Evolutionary conservation across 2,113 vertebrate species (phyloP).

Genomic region (Ovibos moschatus): DNA sequence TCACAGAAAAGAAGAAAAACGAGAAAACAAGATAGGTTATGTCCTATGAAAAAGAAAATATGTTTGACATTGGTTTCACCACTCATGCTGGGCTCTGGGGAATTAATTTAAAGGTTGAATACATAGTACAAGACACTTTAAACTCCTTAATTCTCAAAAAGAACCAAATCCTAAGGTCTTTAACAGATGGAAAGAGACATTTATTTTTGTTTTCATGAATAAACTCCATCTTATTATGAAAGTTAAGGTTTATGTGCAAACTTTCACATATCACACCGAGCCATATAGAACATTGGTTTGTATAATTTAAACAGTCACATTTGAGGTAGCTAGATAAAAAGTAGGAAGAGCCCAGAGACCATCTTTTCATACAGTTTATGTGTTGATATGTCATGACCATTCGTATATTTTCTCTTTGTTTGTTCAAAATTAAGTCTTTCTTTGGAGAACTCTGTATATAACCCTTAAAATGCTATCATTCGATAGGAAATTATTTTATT

Average conservation of each 20-base stretch:
- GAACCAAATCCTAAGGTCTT: not conserved
- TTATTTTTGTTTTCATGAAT: conserved; percentile 35
- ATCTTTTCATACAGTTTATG: not conserved
- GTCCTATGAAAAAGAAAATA: not conserved
- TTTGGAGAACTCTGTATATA: not conserved
- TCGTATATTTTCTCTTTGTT: not conserved
- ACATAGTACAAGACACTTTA: not conserved
- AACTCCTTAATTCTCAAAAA: not conserved
- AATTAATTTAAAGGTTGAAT: not conserved
- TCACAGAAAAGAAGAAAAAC: not conserved
- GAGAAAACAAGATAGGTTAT: not conserved
- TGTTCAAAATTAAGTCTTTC: conserved; percentile 15
- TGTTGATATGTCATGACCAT: not conserved
- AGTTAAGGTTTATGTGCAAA: not conserved
- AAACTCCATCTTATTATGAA: not conserved
- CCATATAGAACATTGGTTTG: not conserved
- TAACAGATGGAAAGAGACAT: not conserved
- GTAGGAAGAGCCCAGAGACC: not conserved
- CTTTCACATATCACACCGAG: not conserved
- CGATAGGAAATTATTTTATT: conserved; percentile 16
- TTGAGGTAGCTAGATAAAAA: not conserved
- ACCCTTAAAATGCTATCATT: not conserved
- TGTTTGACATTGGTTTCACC: not conserved
- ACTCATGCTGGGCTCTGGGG: not conserved
- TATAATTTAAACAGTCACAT: not conserved